Conservation (phyloP, 2,113 vertebrate species). For the rabbit (Oryctolagus cuniculus) region mOryCun1.1 NC_091453.1:8780001-8780500, state of each 20-base stretch:
- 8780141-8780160: slow-evolving; percentile 61
- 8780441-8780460: slow-evolving; percentile 46
- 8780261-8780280: slow-evolving; percentile 53
- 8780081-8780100: slow-evolving; percentile 52
- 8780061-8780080: slow-evolving; percentile 35
- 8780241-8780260: slow-evolving; percentile 27
- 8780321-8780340: no score
- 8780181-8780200: slow-evolving; percentile 9
- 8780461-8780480: slow-evolving; percentile 41
- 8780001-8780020: slow-evolving; percentile 33
- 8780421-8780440: background rate
- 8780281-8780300: slow-evolving; percentile 39
- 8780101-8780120: slow-evolving; percentile 12
- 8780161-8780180: background rate
- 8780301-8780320: background rate
- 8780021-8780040: slow-evolving; percentile 74
- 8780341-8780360: no score
- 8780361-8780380: no score
- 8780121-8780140: background rate
- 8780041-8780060: background rate
- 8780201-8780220: slow-evolving; percentile 20
- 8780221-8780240: slow-evolving; percentile 33
- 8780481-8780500: slow-evolving; percentile 37
- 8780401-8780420: no score
- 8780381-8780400: no score